Percentiles rank a stretch among this genome's conserved stretches.
phyloP scores from a whole-genome alignment of 2,797 vertebrate species.

The Amblyopsis hoosieri region DNA sequence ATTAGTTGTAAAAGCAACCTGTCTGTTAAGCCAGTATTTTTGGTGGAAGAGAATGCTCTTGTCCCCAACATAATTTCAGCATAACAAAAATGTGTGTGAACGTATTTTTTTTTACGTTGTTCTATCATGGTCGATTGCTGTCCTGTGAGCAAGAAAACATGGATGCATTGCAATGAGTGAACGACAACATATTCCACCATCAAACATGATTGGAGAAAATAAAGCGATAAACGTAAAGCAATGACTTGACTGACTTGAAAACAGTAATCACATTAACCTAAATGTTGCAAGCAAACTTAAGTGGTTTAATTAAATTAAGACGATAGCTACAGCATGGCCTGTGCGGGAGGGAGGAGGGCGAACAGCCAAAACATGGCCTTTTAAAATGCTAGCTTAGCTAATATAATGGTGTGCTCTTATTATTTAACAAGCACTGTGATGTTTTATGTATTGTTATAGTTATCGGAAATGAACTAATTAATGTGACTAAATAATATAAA shows the following conservation, averaged over 20 bases:
- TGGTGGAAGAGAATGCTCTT: neutral
- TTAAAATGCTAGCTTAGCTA: constrained; percentile 48
- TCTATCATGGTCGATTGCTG: constrained; percentile 5
- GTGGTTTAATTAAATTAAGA: constrained; percentile 13
- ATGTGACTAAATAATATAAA: too few relatives aligned
- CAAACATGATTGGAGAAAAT: constrained; percentile 11
- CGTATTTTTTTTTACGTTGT: neutral
- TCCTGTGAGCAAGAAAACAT: constrained; percentile 25
- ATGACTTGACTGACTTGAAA: constrained; percentile 1
- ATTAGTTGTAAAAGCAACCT: neutral
- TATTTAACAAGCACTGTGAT: constrained; percentile 11
- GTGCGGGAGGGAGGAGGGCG: constrained; percentile 31
- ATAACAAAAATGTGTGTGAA: too few relatives aligned
- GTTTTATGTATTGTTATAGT: neutral
- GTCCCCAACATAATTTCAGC: neutral
- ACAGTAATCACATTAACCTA: neutral
- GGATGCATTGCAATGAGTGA: constrained; percentile 28
- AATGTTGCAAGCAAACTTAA: constrained; percentile 7
- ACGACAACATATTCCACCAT: constrained; percentile 9
- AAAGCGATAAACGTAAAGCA: constrained; percentile 15
- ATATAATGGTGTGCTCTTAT: constrained; percentile 10
- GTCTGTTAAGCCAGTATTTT: neutral
- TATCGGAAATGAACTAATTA: neutral
- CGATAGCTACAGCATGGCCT: constrained; percentile 52
- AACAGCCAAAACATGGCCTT: constrained; percentile 68